Percentiles rank a stretch among this genome's conserved stretches.
Evolutionary conservation across 2,797 vertebrate species (phyloP).

Genomic region (Arctocebus calabarensis): DNA sequence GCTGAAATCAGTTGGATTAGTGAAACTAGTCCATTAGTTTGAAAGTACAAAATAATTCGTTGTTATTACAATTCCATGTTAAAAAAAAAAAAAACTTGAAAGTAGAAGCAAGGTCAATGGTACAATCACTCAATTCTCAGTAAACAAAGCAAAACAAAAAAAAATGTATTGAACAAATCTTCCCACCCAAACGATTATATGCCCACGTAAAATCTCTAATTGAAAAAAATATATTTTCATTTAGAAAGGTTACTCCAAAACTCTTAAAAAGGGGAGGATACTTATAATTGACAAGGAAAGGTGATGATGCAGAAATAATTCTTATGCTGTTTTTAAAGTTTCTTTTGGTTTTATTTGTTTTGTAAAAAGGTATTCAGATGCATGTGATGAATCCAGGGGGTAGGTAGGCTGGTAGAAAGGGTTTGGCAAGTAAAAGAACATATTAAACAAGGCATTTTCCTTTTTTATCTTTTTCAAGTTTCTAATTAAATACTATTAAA

Average conservation of each 20-base stretch:
- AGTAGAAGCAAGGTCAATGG: slow-evolving; percentile 83
- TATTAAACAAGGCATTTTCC: not conserved
- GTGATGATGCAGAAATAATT: not conserved
- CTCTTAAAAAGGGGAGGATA: not conserved
- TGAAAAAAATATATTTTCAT: not conserved
- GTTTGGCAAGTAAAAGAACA: not conserved
- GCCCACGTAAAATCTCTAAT: slow-evolving; percentile 19
- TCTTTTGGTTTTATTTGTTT: not conserved
- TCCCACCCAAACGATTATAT: not conserved
- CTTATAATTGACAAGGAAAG: not conserved
- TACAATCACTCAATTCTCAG: slow-evolving; percentile 64
- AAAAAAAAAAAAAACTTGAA: slow-evolving; percentile 40
- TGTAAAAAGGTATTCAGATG: not conserved
- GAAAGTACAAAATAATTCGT: slow-evolving; percentile 11
- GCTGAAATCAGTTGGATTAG: not conserved
- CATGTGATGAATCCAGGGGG: not conserved
- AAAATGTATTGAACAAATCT: not conserved
- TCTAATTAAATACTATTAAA: slow-evolving; percentile 3
- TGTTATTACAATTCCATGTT: not conserved
- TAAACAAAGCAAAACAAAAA: not conserved
- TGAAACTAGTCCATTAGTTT: not conserved
- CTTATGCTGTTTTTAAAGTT: not conserved
- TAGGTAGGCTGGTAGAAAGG: not conserved
- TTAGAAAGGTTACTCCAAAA: not conserved
- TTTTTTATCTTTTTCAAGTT: slow-evolving; percentile 38